Evolutionary conservation across 37 sponge, comb jelly and placozoan species (phyloP), one percentile per base, ranked within the genome.

Genomic region (Chondrilla cf. caribensis): DNA sequence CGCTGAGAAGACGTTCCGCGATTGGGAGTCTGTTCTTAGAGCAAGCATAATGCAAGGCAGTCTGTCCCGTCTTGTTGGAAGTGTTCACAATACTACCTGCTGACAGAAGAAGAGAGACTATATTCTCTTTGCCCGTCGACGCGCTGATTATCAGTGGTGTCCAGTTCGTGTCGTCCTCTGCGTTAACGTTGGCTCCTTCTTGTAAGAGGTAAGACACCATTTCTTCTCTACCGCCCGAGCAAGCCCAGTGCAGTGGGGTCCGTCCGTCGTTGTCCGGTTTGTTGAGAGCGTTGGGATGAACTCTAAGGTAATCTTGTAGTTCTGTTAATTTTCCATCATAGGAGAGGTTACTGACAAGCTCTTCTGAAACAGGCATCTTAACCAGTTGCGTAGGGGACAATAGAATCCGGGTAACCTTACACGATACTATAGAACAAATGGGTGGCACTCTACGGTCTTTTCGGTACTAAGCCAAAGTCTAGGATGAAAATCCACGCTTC

Each of bases 61-160:
- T 84, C 54, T 91, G 88, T 25, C 92, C 92, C 38, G 70, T 91
- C 0, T 54, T 32, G 36, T 87, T 87, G 37, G 70, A 18, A 35
- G 42, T 35, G 33, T 84, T 62, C 35, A 82, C 78, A 26, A 60
- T 41, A 28, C 84, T 81, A 3, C 79, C 55, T n/a, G 32, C 9
- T 14, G 83, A 38, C 21, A 87, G 65, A 35, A 91, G 82, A 0
- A 40, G 5, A 8, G 77, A 37, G 1, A 83, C 82, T 58, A 84
- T 67, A 25, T 78, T 81, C 25, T 43, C 22, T 42, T 91, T 87
- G 19, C 92, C 92, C 0, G 80, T 85, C 41, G 92, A 91, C 22
- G 92, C 81, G 3, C 87, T 87, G 33, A 91, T 87, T 0, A 82
- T 84, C 22, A 91, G 36, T 19, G 92, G 88, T 11, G 92, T 91